Evolutionary conservation across 92 coral and sea anemone genomes (phyloP).

Genomic region (Zoanthus sansibaricus): DNA sequence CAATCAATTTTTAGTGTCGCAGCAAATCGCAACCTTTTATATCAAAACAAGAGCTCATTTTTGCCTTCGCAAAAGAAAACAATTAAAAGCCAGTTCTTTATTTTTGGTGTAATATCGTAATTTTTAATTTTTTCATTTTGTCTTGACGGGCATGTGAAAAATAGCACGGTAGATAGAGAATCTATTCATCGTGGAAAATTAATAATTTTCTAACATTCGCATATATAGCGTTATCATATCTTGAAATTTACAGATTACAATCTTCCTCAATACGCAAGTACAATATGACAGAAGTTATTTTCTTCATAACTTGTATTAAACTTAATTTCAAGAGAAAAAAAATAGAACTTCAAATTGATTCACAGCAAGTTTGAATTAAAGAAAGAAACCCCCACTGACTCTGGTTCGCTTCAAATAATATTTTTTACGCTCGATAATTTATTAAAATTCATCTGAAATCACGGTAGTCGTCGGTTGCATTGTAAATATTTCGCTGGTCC

Average conservation of each 20-base stretch:
- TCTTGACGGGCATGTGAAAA: background rate
- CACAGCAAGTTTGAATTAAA: constrained; percentile 43
- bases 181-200: background rate
- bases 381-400: constrained; percentile 20
- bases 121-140: background rate
- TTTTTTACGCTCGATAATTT: constrained; percentile 5
- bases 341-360: constrained; percentile 44
- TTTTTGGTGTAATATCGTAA: background rate
- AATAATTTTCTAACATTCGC: constrained; percentile 15
- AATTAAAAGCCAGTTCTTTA: background rate
- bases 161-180: background rate
- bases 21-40: constrained; percentile 9
- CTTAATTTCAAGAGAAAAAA: constrained; percentile 25
- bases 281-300: constrained; percentile 31
- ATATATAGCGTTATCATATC: background rate
- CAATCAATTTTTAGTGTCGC: constrained; percentile 37
- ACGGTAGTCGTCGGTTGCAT: background rate
- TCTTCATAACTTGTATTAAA: constrained; percentile 4
- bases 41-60: background rate
- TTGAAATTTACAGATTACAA: constrained; percentile 25
- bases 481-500: background rate
- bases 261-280: constrained; percentile 40
- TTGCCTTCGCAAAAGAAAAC: background rate
- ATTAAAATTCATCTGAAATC: constrained; percentile 21
- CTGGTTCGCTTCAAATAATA: background rate